phyloP scores from a whole-genome alignment of 2,888 invertebrate genomes.

The Drosophila barbarae region DNA sequence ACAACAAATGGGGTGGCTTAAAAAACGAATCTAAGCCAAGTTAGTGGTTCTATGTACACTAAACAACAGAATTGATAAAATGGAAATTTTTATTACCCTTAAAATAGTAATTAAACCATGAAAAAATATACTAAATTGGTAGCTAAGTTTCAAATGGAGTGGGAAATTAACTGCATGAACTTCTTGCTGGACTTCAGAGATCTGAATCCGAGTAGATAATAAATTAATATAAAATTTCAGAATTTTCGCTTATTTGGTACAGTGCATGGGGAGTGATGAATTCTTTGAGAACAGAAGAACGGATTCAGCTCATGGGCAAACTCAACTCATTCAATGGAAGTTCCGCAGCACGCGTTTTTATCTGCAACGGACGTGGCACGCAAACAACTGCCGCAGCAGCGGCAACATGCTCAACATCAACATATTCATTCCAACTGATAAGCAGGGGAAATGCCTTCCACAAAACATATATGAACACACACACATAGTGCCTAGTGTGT shows the following conservation, averaged over 20 bases:
- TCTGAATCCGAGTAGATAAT: background rate
- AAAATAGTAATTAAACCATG: background rate
- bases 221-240: background rate
- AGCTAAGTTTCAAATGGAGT: too few relatives aligned
- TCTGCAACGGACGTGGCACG: slow-evolving; percentile 69
- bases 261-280: slow-evolving; percentile 14
- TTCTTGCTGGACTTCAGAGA: background rate
- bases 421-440: slow-evolving; percentile 54
- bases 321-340: slow-evolving; percentile 50
- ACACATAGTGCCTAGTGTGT: background rate
- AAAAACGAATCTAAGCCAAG: slow-evolving; percentile 24
- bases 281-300: slow-evolving; percentile 30
- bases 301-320: slow-evolving; percentile 34
- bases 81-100: background rate
- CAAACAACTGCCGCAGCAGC: slow-evolving; percentile 44
- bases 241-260: background rate
- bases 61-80: background rate
- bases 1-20: slow-evolving; percentile 29
- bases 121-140: background rate
- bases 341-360: slow-evolving; percentile 67
- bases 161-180: background rate
- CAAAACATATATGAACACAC: background rate
- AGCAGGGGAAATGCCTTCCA: slow-evolving; percentile 42
- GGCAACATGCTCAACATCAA: slow-evolving; percentile 21
- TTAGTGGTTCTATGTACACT: slow-evolving; percentile 20